phyloP scores from a whole-genome alignment of 2,797 vertebrate species.

The Thaleichthys pacificus region DNA sequence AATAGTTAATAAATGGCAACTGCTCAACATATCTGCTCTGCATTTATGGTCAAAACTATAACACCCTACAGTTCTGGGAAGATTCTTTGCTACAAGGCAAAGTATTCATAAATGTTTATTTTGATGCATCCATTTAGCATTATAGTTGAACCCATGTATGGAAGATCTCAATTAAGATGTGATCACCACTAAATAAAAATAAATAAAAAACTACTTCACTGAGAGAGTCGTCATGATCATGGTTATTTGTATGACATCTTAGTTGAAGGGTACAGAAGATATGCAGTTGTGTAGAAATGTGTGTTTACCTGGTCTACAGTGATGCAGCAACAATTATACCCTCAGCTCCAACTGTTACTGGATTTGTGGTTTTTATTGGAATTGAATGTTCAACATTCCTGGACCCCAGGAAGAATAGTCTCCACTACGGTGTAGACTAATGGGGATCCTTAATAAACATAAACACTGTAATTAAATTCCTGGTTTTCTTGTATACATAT shows the following conservation, averaged over 20 bases:
- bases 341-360: conserved; percentile 49
- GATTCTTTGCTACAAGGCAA: neutral
- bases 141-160: conserved; percentile 1
- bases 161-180: too few species aligned
- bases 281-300: neutral
- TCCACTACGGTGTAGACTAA: too few species aligned
- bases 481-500: conserved; percentile 29
- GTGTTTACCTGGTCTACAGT: conserved; percentile 18
- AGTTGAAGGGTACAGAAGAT: conserved; percentile 11
- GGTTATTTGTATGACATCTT: conserved; percentile 1
- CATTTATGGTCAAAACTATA: neutral
- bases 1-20: neutral
- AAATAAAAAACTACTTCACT: neutral
- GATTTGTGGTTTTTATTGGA: conserved; percentile 12
- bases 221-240: neutral
- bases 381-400: conserved; percentile 10
- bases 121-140: conserved; percentile 22
- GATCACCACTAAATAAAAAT: neutral
- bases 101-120: conserved; percentile 9
- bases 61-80: neutral
- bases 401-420: too few species aligned
- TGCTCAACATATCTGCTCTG: neutral
- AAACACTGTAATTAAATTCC: conserved; percentile 23
- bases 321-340: conserved; percentile 10
- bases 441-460: too few species aligned